Percentiles rank a stretch among this genome's conserved stretches.
Evolutionary conservation across 1,140 invertebrate genomes (phyloP).

Genomic region (Leucophenga varia): DNA sequence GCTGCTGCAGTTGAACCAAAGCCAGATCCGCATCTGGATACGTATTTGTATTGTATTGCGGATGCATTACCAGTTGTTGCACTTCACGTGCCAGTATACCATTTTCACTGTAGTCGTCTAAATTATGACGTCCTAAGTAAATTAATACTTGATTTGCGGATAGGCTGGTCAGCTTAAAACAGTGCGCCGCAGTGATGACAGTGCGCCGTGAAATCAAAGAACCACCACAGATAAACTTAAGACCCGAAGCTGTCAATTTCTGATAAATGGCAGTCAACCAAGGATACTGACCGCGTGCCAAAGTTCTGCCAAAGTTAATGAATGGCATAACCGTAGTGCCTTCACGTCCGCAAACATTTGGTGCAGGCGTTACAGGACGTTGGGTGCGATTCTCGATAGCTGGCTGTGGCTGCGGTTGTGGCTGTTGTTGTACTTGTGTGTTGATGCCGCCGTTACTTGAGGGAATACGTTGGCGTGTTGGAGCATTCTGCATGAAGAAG

Average conservation of each 20-base stretch:
- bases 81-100: slow-evolving; percentile 43
- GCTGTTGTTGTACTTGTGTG: too few relatives aligned
- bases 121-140: slow-evolving; percentile 53
- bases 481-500: background rate
- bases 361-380: background rate
- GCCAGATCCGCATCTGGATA: slow-evolving; percentile 60
- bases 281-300: slow-evolving; percentile 65
- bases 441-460: too few relatives aligned
- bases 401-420: background rate
- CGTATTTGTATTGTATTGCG: slow-evolving; percentile 47
- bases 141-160: slow-evolving; percentile 33
- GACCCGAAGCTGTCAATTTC: slow-evolving; percentile 19
- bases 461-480: background rate
- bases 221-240: slow-evolving; percentile 57
- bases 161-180: slow-evolving; percentile 47
- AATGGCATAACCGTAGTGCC: slow-evolving; percentile 43
- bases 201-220: slow-evolving; percentile 60
- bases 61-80: slow-evolving; percentile 45
- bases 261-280: slow-evolving; percentile 69
- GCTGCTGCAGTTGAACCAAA: slow-evolving; percentile 51
- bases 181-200: slow-evolving; percentile 57
- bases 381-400: too few relatives aligned
- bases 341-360: slow-evolving; percentile 29
- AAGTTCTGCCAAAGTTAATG: slow-evolving; percentile 62
- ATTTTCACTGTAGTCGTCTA: slow-evolving; percentile 46